Evolutionary conservation across 2,888 invertebrate genomes (phyloP).

Genomic region (Tribolium freemani): DNA sequence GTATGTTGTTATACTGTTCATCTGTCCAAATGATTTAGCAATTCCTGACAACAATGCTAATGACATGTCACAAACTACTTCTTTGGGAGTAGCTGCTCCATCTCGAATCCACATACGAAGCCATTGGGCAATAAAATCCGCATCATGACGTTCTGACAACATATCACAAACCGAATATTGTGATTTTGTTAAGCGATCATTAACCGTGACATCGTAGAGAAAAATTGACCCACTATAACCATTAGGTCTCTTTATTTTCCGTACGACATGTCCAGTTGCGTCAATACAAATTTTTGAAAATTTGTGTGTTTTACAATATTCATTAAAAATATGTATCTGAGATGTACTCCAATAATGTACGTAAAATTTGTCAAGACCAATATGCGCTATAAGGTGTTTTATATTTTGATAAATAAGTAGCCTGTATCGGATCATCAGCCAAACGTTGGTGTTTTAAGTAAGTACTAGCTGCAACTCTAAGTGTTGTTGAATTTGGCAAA

Average conservation of each 20-base stretch:
- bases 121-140: neutral
- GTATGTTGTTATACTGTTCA: neutral
- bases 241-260: neutral
- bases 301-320: neutral
- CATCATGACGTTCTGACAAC: neutral
- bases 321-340: neutral
- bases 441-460: neutral
- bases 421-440: neutral
- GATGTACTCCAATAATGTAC: conserved; percentile 5
- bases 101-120: neutral
- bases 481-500: neutral
- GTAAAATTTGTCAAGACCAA: neutral
- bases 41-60: neutral
- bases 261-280: neutral
- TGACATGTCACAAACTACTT: neutral
- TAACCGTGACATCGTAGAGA: neutral
- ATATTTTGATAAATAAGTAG: conserved; percentile 1
- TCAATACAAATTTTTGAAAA: conserved; percentile 4
- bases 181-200: neutral
- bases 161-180: neutral
- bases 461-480: neutral
- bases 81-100: neutral
- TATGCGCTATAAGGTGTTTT: neutral
- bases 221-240: neutral
- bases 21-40: neutral